These are phyloP conservation scores for Aplysia californica DNA, from an alignment of 1,140 invertebrate species.

Conservation along the genomic window DNA sequence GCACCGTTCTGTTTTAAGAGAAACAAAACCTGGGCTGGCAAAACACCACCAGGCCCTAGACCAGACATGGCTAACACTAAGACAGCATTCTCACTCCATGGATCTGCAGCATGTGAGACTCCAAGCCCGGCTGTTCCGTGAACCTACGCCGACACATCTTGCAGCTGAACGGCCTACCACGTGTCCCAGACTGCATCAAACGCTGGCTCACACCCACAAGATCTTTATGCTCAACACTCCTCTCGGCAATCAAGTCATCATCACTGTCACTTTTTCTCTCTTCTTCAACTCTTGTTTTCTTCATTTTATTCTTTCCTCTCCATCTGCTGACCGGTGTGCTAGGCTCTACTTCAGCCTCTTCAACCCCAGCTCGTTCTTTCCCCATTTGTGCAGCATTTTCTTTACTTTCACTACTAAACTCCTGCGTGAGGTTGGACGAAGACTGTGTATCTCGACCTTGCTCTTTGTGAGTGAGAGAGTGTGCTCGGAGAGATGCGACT, in stretches of 20 bases:
- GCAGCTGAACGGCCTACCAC: constrained; percentile 25
- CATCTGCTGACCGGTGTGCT: background rate
- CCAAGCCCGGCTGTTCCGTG: constrained; percentile 2
- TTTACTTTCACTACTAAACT: too few species aligned
- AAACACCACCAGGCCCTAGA: background rate
- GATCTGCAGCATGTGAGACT: constrained; percentile 11
- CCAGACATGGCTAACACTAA: background rate
- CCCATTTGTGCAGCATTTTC: background rate
- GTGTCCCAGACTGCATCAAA: constrained; percentile 18
- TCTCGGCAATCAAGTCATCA: background rate
- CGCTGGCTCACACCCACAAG: background rate
- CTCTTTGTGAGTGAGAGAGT: constrained; percentile 4
- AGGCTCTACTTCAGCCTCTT: background rate
- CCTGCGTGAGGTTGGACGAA: background rate
- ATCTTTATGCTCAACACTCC: background rate
- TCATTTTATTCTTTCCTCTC: background rate
- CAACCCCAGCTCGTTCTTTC: background rate
- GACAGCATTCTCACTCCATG: constrained; percentile 1
- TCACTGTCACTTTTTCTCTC: constrained; percentile 3
- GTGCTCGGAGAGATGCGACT: background rate
- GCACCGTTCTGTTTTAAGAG: background rate
- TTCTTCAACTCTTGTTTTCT: background rate
- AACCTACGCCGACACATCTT: constrained; percentile 17
- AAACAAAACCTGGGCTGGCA: background rate
- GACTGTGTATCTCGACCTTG: background rate